Conservation (phyloP, 2,888 invertebrate genomes). For the Hemicrepidius hirtus region DNA sequence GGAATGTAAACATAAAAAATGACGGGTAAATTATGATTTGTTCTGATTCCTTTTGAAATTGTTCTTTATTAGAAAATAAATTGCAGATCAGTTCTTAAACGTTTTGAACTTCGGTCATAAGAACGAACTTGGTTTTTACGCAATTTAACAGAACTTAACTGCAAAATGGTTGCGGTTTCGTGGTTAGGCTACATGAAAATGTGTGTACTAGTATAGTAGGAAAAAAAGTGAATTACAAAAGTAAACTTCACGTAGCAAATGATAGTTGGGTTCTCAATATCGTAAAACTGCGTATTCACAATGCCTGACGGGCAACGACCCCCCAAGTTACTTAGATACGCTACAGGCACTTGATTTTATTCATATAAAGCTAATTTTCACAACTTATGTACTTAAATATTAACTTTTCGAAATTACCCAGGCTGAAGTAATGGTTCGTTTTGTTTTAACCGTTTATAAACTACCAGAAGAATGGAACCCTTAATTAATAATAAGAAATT, state of each 20-base stretch:
- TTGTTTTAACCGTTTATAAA: neutral
- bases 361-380: constrained; percentile 42
- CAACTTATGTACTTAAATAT: constrained; percentile 37
- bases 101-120: constrained; percentile 11
- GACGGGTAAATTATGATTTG: neutral
- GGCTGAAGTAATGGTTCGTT: constrained; percentile 26
- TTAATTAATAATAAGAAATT: constrained; percentile 23
- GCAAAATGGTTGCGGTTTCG: constrained; percentile 57
- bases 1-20: no score
- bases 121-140: constrained; percentile 22
- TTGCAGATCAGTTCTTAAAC: constrained; percentile 10
- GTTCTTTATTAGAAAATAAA: constrained; percentile 12
- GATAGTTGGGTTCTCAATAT: constrained; percentile 46
- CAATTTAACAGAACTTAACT: constrained; percentile 45
- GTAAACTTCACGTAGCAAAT: constrained; percentile 50
- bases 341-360: constrained; percentile 39
- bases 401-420: constrained; percentile 28
- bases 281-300: constrained; percentile 47
- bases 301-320: constrained; percentile 53
- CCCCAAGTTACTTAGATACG: constrained; percentile 51
- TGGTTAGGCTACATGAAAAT: constrained; percentile 51
- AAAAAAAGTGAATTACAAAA: constrained; percentile 46
- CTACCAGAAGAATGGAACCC: neutral
- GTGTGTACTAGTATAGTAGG: constrained; percentile 25
- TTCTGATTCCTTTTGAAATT: neutral